Evolutionary conservation across 2,888 invertebrate genomes (phyloP).

Genomic region (Lasius platythorax): DNA sequence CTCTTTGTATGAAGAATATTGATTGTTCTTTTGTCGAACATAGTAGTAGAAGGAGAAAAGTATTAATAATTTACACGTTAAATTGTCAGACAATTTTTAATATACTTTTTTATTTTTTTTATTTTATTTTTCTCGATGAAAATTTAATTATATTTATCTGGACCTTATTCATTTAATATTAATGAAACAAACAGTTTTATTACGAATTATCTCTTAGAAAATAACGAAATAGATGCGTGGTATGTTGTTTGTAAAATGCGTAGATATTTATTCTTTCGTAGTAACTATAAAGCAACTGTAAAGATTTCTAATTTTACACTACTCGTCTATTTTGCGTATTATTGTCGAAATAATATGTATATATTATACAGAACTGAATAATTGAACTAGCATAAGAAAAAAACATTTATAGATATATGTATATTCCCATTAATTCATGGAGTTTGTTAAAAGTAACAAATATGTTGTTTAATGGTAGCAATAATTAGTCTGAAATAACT

Average conservation of each 20-base stretch:
- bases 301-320: slow-evolving; percentile 10
- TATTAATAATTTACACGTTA: not conserved
- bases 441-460: slow-evolving; percentile 64
- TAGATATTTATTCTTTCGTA: not conserved
- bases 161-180: slow-evolving; percentile 4
- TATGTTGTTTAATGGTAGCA: slow-evolving; percentile 67
- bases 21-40: not conserved
- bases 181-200: not conserved
- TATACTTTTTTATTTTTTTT: not conserved
- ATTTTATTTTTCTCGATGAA: not conserved
- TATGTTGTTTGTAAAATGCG: slow-evolving; percentile 20
- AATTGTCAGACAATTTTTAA: not conserved
- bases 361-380: not conserved
- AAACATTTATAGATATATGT: not conserved
- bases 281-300: not conserved
- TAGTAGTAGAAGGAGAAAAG: not conserved
- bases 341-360: not conserved
- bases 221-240: slow-evolving; percentile 33
- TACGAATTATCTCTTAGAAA: not conserved
- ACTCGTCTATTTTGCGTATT: not conserved
- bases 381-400: not conserved
- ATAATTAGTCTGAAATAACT: slow-evolving; percentile 69
- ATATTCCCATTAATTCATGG: slow-evolving; percentile 74
- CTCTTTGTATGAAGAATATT: not conserved
- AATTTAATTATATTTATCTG: not conserved